Base-by-base conservation (phyloP, 2,113 vertebrate genomes). In the Vicugna pacos region DNA sequence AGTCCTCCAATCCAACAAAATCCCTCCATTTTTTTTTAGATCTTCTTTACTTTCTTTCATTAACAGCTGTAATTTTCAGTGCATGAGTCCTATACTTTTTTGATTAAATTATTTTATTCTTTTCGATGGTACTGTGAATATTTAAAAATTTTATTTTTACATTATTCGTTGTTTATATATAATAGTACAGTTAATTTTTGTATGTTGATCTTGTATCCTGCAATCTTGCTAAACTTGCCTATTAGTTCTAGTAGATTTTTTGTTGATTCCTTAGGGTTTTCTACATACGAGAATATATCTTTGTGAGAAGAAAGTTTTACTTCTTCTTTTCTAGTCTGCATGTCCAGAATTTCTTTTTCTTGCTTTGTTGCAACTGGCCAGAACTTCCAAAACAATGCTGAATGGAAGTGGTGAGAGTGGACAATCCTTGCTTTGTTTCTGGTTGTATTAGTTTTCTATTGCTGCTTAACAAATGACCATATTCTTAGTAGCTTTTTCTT, bases 311-410 rank as follows among this genome's bases (percentile, higher is more conserved):
- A 86, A 8, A 30, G 46, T 65, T 87, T 93, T 64, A 90, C 24
- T 76, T 90, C 75, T 58, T 92, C 30, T n/a, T 86, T 94, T 86
- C 67, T 5, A 94, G 75, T 12, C 24, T 93, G 65, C 17, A 76
- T 70, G 65, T 6, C 32, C 89, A 89, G 73, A 76, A 81, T 81
- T 89, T 94, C 58, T 86, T 93, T 96, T 85, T 92, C 77, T 76
- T 64, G 35, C 35, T 35, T 73, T 75, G 75, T 7, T 85, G 42
- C 50, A 86, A 86, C 48, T 77, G 82, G 67, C 52, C 75, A 72
- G 72, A 89, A 67, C 14, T 52, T 87, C 54, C 10, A 67, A n/a
- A 67, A 89, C 16, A 82, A 82, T 62, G 62, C 17, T 54, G 62
- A 81, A n/a, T 5, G 77, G 67, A 88, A 84, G 26, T 89, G 60